phyloP scores from a whole-genome alignment of 2,797 vertebrate species.

The Somateria mollissima region DNA sequence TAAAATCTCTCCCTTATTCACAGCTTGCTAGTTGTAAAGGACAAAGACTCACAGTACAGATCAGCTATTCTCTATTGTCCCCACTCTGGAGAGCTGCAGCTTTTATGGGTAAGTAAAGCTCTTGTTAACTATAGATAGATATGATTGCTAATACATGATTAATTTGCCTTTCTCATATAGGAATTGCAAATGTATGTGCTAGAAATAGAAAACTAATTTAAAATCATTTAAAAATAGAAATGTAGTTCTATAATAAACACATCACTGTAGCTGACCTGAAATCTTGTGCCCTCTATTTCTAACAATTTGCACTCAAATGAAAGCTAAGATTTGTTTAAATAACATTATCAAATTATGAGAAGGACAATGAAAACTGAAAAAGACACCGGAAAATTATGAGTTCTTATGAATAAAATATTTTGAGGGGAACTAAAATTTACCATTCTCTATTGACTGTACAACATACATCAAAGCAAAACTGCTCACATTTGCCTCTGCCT shows the following conservation, averaged over 20 bases:
- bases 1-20: constrained; percentile 54
- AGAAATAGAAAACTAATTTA: constrained; percentile 25
- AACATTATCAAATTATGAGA: not conserved
- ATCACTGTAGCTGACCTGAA: not conserved
- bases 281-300: not conserved
- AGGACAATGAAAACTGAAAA: not conserved
- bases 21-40: constrained; percentile 62
- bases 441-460: not conserved
- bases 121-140: constrained; percentile 51
- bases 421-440: not conserved
- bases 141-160: not conserved
- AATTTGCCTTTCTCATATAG: constrained; percentile 4
- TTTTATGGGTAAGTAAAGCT: constrained; percentile 77
- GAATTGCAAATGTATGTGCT: not conserved
- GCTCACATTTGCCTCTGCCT: not conserved
- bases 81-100: constrained; percentile 54
- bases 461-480: not conserved
- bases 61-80: constrained; percentile 41
- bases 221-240: not conserved
- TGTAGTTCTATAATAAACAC: not conserved
- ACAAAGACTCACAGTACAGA: constrained; percentile 43
- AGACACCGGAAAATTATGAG: not conserved
- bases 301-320: not conserved
- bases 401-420: not conserved
- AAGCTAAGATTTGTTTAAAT: not conserved